phyloP scores from a whole-genome alignment of 1,140 invertebrate genomes.

The Cydia fagiglandana region DNA sequence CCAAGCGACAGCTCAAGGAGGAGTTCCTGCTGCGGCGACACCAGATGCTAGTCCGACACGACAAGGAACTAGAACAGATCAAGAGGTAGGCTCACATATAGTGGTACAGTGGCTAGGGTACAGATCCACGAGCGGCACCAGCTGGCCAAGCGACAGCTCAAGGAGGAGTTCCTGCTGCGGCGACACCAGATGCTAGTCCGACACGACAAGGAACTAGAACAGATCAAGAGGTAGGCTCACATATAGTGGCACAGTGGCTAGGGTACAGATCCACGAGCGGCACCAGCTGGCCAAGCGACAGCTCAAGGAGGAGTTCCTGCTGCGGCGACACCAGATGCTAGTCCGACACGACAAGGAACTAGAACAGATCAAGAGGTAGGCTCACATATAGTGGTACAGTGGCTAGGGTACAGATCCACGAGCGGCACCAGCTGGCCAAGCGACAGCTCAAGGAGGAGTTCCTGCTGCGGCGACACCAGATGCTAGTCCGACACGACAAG shows the following conservation, averaged over 20 bases:
- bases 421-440: too few relatives aligned
- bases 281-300: slow-evolving; percentile 97
- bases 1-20: slow-evolving; percentile 97
- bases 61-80: slow-evolving; percentile 97
- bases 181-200: slow-evolving; percentile 93
- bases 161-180: slow-evolving; percentile 98
- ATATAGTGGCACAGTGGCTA: too few relatives aligned
- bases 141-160: slow-evolving; percentile 96
- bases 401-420: too few relatives aligned
- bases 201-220: slow-evolving; percentile 97
- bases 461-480: too few relatives aligned
- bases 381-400: too few relatives aligned
- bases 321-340: slow-evolving; percentile 96
- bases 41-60: slow-evolving; percentile 93
- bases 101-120: too few relatives aligned
- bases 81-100: slow-evolving; percentile 74
- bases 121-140: slow-evolving; percentile 93
- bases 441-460: too few relatives aligned
- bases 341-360: slow-evolving; percentile 95
- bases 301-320: slow-evolving; percentile 98
- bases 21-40: slow-evolving; percentile 97
- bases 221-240: slow-evolving; percentile 85
- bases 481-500: too few relatives aligned
- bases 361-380: slow-evolving; percentile 89
- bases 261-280: slow-evolving; percentile 89